Conservation (phyloP, 2,888 invertebrate genomes). For the Boloria selene region DNA sequence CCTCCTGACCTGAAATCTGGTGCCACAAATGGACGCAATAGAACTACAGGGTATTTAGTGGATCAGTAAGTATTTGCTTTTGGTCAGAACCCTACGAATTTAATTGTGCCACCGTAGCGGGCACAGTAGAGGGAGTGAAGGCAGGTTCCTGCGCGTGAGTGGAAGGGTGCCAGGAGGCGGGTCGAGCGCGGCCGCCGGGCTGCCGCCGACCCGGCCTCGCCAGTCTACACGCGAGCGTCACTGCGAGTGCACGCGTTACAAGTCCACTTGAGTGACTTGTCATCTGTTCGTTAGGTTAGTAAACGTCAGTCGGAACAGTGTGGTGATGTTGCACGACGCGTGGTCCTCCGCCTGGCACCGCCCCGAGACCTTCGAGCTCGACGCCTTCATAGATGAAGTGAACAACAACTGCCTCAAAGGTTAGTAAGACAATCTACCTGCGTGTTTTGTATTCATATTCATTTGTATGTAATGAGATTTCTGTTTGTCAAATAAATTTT, state of each 20-base stretch:
- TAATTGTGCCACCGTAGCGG: too few species aligned
- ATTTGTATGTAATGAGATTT: neutral
- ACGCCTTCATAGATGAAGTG: conserved; percentile 68
- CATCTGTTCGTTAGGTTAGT: neutral
- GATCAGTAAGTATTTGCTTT: too few species aligned
- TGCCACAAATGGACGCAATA: too few species aligned
- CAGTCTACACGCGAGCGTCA: conserved; percentile 45
- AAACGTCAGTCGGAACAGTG: conserved; percentile 24
- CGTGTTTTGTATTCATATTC: neutral
- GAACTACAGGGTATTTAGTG: too few species aligned
- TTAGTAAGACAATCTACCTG: conserved; percentile 43
- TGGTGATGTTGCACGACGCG: conserved; percentile 69
- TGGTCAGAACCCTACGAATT: too few species aligned
- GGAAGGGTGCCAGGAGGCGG: conserved; percentile 33
- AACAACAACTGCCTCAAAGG: conserved; percentile 68
- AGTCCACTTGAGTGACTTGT: neutral
- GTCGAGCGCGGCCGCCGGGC: conserved; percentile 40
- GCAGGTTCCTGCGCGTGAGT: conserved; percentile 34
- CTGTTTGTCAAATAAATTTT: too few species aligned
- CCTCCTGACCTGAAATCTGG: too few species aligned
- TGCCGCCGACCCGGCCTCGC: conserved; percentile 45
- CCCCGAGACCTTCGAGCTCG: conserved; percentile 63
- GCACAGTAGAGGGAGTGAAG: conserved; percentile 38
- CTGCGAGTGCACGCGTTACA: conserved; percentile 39
- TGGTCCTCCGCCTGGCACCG: conserved; percentile 61